Evolutionary conservation across 2,888 invertebrate genomes (phyloP).

Genomic region (Athetis lepigone): DNA sequence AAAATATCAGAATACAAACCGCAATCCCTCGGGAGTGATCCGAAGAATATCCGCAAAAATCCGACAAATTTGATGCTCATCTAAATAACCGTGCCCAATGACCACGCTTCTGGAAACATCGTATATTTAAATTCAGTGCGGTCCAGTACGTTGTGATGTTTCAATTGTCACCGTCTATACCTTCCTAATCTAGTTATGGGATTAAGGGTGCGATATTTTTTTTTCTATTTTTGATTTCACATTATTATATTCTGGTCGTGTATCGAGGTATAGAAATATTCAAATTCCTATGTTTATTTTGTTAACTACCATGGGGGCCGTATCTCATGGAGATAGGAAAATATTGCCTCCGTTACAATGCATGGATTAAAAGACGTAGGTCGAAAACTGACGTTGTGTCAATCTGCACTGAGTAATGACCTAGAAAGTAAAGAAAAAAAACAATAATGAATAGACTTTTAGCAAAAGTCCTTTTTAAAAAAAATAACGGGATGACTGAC

Average conservation of each 20-base stretch:
- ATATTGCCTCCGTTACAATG: neutral
- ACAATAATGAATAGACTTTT: neutral
- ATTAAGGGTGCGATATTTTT: conserved; percentile 73
- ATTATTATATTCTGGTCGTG: conserved; percentile 49
- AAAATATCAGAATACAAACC: conserved; percentile 58
- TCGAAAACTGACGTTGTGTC: too few species aligned
- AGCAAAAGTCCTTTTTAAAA: too few species aligned
- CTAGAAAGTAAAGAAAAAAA: neutral
- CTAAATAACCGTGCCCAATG: conserved; percentile 76
- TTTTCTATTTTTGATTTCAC: conserved; percentile 48
- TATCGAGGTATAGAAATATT: conserved; percentile 34
- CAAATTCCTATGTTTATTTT: conserved; percentile 31
- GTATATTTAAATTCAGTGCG: conserved; percentile 87
- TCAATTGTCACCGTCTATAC: conserved; percentile 84
- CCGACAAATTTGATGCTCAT: conserved; percentile 81
- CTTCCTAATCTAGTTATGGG: conserved; percentile 85
- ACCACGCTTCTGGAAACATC: conserved; percentile 79
- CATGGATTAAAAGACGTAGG: too few species aligned
- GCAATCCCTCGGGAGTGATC: conserved; percentile 61
- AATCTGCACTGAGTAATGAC: too few species aligned
- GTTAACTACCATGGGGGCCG: neutral
- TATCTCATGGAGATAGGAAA: neutral
- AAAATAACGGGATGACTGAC: too few species aligned
- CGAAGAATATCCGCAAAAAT: conserved; percentile 65
- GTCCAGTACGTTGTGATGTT: conserved; percentile 80